Base-by-base conservation (phyloP, 2,797 vertebrate genomes). In the Typhlichthys subterraneus region DNA sequence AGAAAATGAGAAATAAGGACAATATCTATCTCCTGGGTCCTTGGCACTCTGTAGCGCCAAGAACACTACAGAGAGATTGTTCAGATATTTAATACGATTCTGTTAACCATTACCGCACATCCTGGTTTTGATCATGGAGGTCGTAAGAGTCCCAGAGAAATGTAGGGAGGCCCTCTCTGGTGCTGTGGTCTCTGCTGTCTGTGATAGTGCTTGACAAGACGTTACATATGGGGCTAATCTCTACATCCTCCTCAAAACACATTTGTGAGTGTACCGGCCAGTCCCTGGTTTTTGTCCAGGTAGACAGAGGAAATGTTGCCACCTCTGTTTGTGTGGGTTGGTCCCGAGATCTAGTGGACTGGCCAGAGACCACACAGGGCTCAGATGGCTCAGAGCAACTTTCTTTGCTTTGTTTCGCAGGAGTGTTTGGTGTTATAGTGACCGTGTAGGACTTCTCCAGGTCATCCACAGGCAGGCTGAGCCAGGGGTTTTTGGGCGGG, bases 171-270 rank as follows among this genome's bases (percentile, higher is more conserved):
- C 55, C 88, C 12, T 89, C 87, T 3, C 80, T 58, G 12, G 74
- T 63, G 47, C 45, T 73, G 54, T 67, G 5, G 7, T 87, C 88
- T 47, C 53, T 57, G 46, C 58, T 63, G 0, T 88, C 66, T 0
- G 83, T 85, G 1, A 94, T 83, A 0, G 93, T 92, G 75, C 91
- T 91, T 53, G 88, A 92, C 12, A 94, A 86, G 59, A 91, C 12
- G n/a, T 84, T 75, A 2, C 49, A 1, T 8, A 87, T 77, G 1
- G 87, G 77, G 62, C 86, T 87, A 0, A 87, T 64, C 1, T 76
- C 83, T 0, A 68, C 55, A 42, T 87, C 84, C 38, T 67, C 78
- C 38, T 67, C 78, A 31, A 83, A 56, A 12, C 53, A 61, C 52
- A 80, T 68, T 8, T 83, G 61, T 1, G 72, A 59, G 0, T 56